phyloP scores from a whole-genome alignment of 2,888 invertebrate species.

The Lepas anatifera region DNA sequence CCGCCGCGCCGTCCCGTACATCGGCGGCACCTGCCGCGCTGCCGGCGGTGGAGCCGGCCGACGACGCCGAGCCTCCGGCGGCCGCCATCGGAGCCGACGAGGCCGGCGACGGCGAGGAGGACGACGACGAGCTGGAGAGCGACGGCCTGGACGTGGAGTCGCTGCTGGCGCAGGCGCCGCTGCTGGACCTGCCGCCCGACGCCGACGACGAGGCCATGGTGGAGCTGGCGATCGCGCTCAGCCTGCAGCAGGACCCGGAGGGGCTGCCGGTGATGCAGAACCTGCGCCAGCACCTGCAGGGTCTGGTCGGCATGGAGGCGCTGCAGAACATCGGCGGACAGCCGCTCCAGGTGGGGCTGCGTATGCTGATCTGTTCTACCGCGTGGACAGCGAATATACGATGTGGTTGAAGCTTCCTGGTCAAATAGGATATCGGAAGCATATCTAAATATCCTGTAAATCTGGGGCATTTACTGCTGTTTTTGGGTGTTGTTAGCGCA shows the following conservation, averaged over 20 bases:
- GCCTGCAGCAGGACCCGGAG: constrained; percentile 47
- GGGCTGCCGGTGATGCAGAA: constrained; percentile 22
- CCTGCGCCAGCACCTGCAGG: constrained; percentile 32
- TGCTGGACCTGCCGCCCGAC: constrained; percentile 79
- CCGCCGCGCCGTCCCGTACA: background rate
- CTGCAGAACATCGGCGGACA: constrained; percentile 32
- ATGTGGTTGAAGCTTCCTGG: too few species aligned
- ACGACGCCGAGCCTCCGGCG: background rate
- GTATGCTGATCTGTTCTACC: too few species aligned
- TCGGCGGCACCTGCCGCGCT: constrained; percentile 31
- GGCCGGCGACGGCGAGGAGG: constrained; percentile 17
- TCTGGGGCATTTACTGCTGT: too few species aligned
- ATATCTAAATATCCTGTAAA: too few species aligned
- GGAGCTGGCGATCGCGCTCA: constrained; percentile 87
- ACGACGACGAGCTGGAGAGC: background rate
- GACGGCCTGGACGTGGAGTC: constrained; percentile 4
- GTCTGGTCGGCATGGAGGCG: constrained; percentile 26
- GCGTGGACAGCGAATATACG: too few species aligned
- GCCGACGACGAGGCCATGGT: constrained; percentile 96
- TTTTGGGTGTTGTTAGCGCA: too few species aligned
- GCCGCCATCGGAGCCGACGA: constrained; percentile 15
- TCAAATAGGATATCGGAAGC: too few species aligned
- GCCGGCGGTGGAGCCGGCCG: constrained; percentile 32
- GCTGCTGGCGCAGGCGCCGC: constrained; percentile 34
- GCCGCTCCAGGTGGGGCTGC: constrained; percentile 28